Percentiles rank a stretch among this genome's conserved stretches.
Evolutionary conservation across 2,113 vertebrate genomes (phyloP).

Genomic region (Helogale parvula): DNA sequence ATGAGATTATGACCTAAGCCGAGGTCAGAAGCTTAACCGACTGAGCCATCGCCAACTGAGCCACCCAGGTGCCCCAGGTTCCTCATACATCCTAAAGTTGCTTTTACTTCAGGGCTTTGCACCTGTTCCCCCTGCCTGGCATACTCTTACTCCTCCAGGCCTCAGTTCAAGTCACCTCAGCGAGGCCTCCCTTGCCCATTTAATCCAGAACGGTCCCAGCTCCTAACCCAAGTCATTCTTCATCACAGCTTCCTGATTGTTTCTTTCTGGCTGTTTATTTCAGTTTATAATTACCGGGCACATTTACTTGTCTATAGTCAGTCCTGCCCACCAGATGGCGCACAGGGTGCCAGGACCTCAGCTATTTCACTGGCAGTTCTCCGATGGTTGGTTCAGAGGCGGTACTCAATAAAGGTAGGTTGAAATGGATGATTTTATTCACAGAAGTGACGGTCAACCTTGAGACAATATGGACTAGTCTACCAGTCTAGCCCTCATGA

Average conservation of each 20-base stretch:
- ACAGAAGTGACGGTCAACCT: constrained; percentile 19
- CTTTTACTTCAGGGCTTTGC: background rate
- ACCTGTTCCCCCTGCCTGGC: background rate
- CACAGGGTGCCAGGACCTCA: background rate
- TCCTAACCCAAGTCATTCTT: background rate
- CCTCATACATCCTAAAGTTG: background rate
- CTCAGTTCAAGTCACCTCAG: background rate
- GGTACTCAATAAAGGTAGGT: background rate
- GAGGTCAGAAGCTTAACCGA: too few species aligned
- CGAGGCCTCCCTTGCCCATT: background rate
- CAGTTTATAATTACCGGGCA: background rate
- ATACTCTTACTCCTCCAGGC: background rate
- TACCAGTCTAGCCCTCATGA: background rate
- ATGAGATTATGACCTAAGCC: too few species aligned
- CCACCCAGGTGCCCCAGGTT: background rate
- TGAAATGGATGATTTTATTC: constrained; percentile 69
- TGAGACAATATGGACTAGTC: background rate
- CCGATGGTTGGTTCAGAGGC: background rate
- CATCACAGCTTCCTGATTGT: background rate
- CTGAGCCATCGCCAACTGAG: too few species aligned
- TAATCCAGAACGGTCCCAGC: background rate
- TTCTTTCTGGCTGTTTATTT: background rate
- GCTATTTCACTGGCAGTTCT: background rate
- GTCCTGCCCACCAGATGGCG: constrained; percentile 52
- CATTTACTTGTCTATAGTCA: background rate